Conservation (phyloP, 2,888 invertebrate genomes). For the Pheosia tremula region DNA sequence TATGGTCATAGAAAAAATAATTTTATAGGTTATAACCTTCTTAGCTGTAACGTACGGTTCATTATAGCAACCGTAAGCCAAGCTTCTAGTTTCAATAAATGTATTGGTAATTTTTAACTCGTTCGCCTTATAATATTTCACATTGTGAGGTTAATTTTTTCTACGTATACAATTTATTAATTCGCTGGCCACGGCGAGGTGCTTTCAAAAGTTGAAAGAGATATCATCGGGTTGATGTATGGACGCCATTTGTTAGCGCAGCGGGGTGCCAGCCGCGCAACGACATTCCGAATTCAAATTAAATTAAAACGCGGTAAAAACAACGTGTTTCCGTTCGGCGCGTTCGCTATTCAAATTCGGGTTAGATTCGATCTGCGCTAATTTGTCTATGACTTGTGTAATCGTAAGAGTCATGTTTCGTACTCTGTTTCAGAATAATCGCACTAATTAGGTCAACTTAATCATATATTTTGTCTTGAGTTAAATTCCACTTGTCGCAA, state of each 20-base stretch:
- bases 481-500: too few species aligned
- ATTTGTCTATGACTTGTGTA: conserved; percentile 79
- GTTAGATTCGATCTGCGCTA: conserved; percentile 78
- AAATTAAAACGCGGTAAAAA: conserved; percentile 82
- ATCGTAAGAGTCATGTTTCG: conserved; percentile 5
- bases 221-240: conserved; percentile 83
- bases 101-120: conserved; percentile 38
- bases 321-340: conserved; percentile 74
- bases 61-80: conserved; percentile 13
- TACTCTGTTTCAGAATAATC: neutral
- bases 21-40: neutral
- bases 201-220: conserved; percentile 81
- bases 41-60: neutral
- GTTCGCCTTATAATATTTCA: conserved; percentile 57
- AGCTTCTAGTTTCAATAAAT: conserved; percentile 28
- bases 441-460: neutral
- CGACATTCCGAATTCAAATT: conserved; percentile 80
- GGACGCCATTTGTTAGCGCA: conserved; percentile 78
- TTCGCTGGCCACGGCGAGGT: conserved; percentile 66
- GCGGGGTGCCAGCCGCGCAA: conserved; percentile 69
- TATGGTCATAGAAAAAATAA: conserved; percentile 15
- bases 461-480: too few species aligned
- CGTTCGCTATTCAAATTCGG: conserved; percentile 69
- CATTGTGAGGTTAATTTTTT: conserved; percentile 61
- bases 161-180: conserved; percentile 66